Evolutionary conservation across 2,113 vertebrate genomes (phyloP).

Genomic region (Pogonocichla stellata): DNA sequence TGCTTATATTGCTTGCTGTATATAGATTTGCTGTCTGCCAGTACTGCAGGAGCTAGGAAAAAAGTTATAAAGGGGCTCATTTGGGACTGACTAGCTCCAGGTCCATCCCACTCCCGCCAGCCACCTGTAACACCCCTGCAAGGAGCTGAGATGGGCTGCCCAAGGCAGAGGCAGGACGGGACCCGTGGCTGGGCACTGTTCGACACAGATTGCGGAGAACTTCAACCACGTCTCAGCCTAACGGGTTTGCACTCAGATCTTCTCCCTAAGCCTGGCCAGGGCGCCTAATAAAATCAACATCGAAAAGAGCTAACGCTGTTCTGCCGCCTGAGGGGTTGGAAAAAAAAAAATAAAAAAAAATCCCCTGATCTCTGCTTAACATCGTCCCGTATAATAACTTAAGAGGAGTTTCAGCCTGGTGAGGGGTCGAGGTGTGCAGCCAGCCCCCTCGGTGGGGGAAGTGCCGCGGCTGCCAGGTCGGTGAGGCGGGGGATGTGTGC

Average conservation of each 20-base stretch:
- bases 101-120: background rate
- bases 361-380: background rate
- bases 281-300: background rate
- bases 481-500: background rate
- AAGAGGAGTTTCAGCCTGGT: background rate
- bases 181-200: fast-evolving
- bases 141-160: background rate
- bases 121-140: background rate
- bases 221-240: background rate
- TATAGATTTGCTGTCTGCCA: background rate
- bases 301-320: background rate
- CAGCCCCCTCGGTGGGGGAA: background rate
- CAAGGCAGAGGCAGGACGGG: background rate
- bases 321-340: fast-evolving
- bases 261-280: background rate
- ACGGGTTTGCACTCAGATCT: background rate
- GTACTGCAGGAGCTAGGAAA: background rate
- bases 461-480: background rate
- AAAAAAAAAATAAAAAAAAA: too few species aligned
- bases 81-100: background rate
- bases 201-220: fast-evolving
- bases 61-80: background rate
- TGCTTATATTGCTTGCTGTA: background rate
- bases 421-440: background rate
- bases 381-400: background rate